Base-by-base conservation (phyloP, 2,888 invertebrate genomes). In the Melanostoma mellinum region DNA sequence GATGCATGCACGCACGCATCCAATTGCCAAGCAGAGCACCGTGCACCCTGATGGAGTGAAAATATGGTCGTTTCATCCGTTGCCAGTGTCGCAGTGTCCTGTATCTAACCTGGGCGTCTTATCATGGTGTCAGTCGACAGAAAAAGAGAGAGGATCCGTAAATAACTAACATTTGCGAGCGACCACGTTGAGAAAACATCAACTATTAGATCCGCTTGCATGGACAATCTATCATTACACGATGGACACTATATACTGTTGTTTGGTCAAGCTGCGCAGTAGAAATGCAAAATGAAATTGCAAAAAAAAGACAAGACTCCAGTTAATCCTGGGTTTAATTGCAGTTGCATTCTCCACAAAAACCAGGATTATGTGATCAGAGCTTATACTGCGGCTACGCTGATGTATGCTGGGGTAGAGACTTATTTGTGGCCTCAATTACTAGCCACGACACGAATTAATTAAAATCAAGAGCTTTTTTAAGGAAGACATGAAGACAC, bases 141-240 rank as follows among this genome's bases (percentile, higher is more conserved):
- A 65, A 53, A 63, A 71, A 69, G 82, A 71, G 63, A 78, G 77
- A 74, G 73, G 58, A 69, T 63, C 53, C 42, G 84, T 60, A 84
- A 79, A 84, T 84, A 77, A 78, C 73, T 82, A 78, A 65, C 78
- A 78, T 84, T 79, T 79, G 69, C 75, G 65, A 74, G 42, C 52
- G 32, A 35, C 58, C 40, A 9, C 38, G 38, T 60, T 75, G 60
- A 44, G 78, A 74, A 20, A 74, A 53, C 84, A 71, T 84, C 79
- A 79, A 75, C 84, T 69, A 84, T 84, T 84, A 75, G 84, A 84
- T 74, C 79, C 84, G 84, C 84, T 84, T 79, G 65, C 79, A 69
- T 67, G 65, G 79, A 84, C 84, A 79, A 84, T 84, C 84, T 84
- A 79, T 84, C 84, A 84, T 84, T 84, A 84, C 65, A 71, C 84